Conservation (phyloP, 2,113 vertebrate genomes). For the Xyrauchen texanus region DNA sequence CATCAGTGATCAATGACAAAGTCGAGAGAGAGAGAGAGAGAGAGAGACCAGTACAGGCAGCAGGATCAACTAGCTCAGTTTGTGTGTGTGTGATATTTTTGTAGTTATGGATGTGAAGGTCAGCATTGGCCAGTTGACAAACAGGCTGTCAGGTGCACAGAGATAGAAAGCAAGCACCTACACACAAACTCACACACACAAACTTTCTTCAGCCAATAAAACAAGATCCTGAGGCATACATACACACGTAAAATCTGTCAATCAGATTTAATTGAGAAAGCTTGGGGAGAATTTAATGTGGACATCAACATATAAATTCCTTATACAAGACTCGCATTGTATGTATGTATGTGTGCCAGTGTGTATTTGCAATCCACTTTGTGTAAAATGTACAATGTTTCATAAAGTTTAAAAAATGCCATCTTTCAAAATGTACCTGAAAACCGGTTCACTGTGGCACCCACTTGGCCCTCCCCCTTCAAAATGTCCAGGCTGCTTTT, state of each 20-base stretch:
- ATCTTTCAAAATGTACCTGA: neutral
- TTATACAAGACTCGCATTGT: constrained; percentile 72
- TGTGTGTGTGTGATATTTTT: constrained; percentile 45
- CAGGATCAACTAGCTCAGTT: constrained; percentile 44
- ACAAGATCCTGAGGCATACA: constrained; percentile 17
- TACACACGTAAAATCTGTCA: constrained; percentile 51
- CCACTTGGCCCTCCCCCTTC: constrained; percentile 35
- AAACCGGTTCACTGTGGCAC: constrained; percentile 17
- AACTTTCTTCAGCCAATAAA: constrained; percentile 7
- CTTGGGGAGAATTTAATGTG: constrained; percentile 78
- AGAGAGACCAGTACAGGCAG: constrained; percentile 48
- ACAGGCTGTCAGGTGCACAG: constrained; percentile 91
- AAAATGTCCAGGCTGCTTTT: constrained; percentile 50
- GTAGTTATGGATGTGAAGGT: constrained; percentile 88
- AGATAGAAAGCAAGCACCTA: constrained; percentile 81
- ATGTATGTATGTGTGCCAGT: constrained; percentile 6
- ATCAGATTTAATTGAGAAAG: constrained; percentile 71
- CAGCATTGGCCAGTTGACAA: constrained; percentile 91
- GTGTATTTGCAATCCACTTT: neutral
- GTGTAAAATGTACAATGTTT: neutral
- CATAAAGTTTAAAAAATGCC: neutral
- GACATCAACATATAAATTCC: constrained; percentile 77
- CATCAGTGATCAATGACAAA: constrained; percentile 99
- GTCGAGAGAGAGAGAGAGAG: constrained; percentile 75
- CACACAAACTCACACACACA: constrained; percentile 52